Percentiles rank a stretch among this genome's conserved stretches.
These are phyloP conservation scores for Pachyramphus minor DNA, from an alignment of 2,113 vertebrate species.

Conservation along the genomic window DNA sequence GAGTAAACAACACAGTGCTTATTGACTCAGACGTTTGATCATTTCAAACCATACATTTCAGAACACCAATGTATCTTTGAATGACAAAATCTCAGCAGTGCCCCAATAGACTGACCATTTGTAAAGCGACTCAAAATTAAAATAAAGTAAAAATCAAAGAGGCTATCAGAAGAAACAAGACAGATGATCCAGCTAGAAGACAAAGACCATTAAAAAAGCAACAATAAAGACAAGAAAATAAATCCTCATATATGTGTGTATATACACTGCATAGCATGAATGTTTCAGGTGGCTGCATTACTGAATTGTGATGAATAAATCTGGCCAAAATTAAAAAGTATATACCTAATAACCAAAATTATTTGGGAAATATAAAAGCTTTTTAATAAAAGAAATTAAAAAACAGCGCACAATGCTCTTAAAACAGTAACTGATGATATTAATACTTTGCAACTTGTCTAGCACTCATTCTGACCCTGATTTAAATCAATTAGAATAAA, in stretches of 20 bases:
- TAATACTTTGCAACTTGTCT: not conserved
- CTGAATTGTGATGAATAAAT: not conserved
- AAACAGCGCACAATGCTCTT: not conserved
- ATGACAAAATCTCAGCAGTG: slow-evolving; percentile 44
- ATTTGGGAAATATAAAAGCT: not conserved
- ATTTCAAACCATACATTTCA: slow-evolving; percentile 56
- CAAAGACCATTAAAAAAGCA: slow-evolving; percentile 16
- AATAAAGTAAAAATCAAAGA: slow-evolving; percentile 6
- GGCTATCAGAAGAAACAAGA: slow-evolving; percentile 3
- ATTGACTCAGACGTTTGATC: slow-evolving; percentile 13
- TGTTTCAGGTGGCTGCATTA: not conserved
- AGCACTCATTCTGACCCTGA: slow-evolving; percentile 12
- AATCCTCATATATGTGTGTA: not conserved
- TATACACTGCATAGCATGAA: not conserved
- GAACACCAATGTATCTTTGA: slow-evolving; percentile 55
- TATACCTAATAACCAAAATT: not conserved
- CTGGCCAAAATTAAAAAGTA: not conserved
- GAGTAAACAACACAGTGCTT: slow-evolving; percentile 30
- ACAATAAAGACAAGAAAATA: slow-evolving; percentile 17
- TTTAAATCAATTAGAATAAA: slow-evolving; percentile 51
- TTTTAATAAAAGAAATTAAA: not conserved
- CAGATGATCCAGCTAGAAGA: slow-evolving; percentile 40
- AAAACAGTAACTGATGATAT: not conserved
- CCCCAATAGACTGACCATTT: not conserved
- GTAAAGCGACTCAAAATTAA: not conserved